Conservation (phyloP, 2,113 vertebrate genomes). For the Eudorcas thomsonii region DNA sequence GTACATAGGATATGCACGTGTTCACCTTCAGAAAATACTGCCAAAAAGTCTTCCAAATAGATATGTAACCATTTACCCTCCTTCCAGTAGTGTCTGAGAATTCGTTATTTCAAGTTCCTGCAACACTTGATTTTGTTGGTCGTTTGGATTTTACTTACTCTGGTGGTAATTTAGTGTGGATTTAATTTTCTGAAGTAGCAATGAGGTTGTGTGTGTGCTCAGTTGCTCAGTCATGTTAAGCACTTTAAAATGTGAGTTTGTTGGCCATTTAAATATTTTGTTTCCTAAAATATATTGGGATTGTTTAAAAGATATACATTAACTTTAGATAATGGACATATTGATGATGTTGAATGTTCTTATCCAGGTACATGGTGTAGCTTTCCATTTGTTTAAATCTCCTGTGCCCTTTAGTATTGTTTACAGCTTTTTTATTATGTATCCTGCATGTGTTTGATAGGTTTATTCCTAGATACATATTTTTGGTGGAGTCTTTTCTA, state of each 20-base stretch:
- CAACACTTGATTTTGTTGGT: background rate
- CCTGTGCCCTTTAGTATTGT: background rate
- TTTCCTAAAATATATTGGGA: background rate
- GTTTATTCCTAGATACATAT: background rate
- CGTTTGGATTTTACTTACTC: background rate
- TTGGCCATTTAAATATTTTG: background rate
- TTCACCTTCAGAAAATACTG: background rate
- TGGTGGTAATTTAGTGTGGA: background rate
- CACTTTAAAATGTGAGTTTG: background rate
- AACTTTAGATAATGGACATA: background rate
- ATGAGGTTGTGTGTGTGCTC: background rate
- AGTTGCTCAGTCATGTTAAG: background rate
- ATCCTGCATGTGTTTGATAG: background rate
- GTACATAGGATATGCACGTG: background rate
- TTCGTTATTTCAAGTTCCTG: background rate
- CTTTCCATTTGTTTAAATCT: background rate
- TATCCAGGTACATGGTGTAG: background rate
- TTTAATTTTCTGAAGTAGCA: background rate
- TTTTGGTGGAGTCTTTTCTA: background rate
- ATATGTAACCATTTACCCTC: background rate
- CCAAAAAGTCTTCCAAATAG: background rate
- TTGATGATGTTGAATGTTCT: background rate
- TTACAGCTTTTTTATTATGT: background rate
- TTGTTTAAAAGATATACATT: background rate
- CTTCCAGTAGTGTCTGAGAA: background rate